These are phyloP conservation scores for Brenthis hecate DNA, from an alignment of 2,888 invertebrate species.

Conservation along the genomic window DNA sequence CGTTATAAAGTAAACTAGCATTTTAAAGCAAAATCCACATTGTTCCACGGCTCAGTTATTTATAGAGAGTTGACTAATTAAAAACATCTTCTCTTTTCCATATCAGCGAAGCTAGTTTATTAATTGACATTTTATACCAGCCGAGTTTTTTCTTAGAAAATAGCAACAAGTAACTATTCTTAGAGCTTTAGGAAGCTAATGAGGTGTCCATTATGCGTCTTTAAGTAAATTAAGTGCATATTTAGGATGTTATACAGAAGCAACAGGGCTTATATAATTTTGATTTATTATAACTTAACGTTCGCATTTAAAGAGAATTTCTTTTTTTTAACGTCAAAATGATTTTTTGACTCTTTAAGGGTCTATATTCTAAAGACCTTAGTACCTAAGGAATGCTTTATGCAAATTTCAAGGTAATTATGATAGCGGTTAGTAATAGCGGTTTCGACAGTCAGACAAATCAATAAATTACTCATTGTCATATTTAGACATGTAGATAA, in stretches of 20 bases:
- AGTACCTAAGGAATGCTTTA: no score
- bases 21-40: conserved; percentile 1
- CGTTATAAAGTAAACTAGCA: conserved; percentile 7
- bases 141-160: conserved; percentile 8
- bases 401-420: no score
- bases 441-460: no score
- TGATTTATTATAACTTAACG: no score
- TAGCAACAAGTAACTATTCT: conserved; percentile 16
- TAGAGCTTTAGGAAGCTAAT: conserved; percentile 8
- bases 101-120: conserved; percentile 14
- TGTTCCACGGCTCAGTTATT: conserved; percentile 12
- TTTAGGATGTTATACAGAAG: neutral
- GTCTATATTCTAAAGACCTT: no score
- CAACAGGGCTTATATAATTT: no score
- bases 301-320: no score
- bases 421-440: no score
- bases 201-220: neutral
- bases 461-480: no score
- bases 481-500: neutral
- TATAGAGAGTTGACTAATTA: conserved; percentile 16
- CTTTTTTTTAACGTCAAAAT: no score
- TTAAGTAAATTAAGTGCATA: neutral
- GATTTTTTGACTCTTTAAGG: no score
- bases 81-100: conserved; percentile 9
- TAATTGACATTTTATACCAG: conserved; percentile 11